Evolutionary conservation across 1,140 invertebrate species (phyloP), one percentile per base, ranked within the genome.

Genomic region (Camponotus vicinus): DNA sequence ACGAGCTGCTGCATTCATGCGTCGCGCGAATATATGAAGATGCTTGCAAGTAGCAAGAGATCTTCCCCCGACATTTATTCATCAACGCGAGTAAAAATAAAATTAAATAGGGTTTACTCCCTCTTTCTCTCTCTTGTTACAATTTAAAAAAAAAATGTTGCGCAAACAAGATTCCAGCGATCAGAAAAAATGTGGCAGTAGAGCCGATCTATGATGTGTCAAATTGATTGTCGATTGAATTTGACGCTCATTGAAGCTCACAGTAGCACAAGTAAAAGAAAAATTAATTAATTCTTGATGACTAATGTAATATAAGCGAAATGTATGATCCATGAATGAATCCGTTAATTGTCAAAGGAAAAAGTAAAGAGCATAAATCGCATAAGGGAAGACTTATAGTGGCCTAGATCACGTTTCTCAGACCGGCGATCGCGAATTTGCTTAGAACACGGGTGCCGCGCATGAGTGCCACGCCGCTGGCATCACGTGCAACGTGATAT

Each of bases 401-500:
- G 67, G 40, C 77, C 52, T 61, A 69, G 40, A 83, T 83, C 79
- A 83, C 79, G 79, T 83, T 61, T 71, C 79, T 40, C 9, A 27
- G 55, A 70, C 27, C 52, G 55, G 49, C 63, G 71, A 57, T 77
- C 55, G 32, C 57, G 86, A 83, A 83, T 83, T 83, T 83, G 69
- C 79, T 83, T 83, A 83, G 69, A 83, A 83, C 69, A 21, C 69
- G 79, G 79, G 79, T 75, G 79, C 79, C 86, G 86, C 76, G 80
- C 73, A 82, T 82, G 69, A 42, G 86, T 71, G 66, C 45, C 67
- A 57, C 67, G 73, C 45, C 42, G 49, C 67, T 69, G 82, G 70
- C 78, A 83, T 82, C 87, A 64, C 87, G 69, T 70, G 67, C 84
- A 57, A 75, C 87, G 61, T 87, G 86, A 92, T 92, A 92, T 92